These are phyloP conservation scores for Poeciliopsis occidentalis DNA, from an alignment of 2,113 vertebrate genomes.

Conservation along the genomic window DNA sequence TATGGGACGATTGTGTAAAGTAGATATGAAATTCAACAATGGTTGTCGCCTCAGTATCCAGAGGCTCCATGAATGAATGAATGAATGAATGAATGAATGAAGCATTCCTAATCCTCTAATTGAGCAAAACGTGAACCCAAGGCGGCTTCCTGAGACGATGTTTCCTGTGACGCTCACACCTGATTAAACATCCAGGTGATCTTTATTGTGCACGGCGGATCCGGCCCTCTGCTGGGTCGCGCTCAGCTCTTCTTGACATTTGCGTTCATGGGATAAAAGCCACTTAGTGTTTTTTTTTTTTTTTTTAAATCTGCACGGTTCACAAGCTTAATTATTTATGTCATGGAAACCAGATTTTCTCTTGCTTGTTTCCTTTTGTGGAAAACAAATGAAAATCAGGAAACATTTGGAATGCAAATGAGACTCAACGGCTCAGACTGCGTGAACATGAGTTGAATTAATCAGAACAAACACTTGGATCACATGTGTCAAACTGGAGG, in stretches of 20 bases:
- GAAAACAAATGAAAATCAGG: constrained; percentile 4
- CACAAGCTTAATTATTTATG: constrained; percentile 22
- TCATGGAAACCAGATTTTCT: background rate
- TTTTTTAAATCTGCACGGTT: background rate
- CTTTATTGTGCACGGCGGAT: constrained; percentile 45
- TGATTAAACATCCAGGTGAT: constrained; percentile 62
- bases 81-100: constrained; percentile 53
- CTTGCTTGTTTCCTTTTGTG: background rate
- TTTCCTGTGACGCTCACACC: constrained; percentile 55
- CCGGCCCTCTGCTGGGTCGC: constrained; percentile 37
- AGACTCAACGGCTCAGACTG: background rate
- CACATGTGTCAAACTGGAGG: background rate
- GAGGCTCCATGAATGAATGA: constrained; percentile 38
- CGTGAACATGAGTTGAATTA: constrained; percentile 7
- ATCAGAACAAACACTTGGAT: constrained; percentile 5
- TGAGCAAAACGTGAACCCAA: constrained; percentile 54
- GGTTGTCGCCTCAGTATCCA: constrained; percentile 1
- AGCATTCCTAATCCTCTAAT: constrained; percentile 60
- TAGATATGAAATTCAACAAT: constrained; percentile 29
- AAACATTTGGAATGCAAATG: constrained; percentile 13
- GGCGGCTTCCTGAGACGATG: constrained; percentile 56
- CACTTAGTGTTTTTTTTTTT: constrained; percentile 14
- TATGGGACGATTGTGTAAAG: constrained; percentile 15
- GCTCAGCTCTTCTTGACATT: constrained; percentile 55
- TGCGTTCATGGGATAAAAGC: constrained; percentile 47